A percentile compares a stretch with the other conserved stretches of the same genome.
phyloP scores from a whole-genome alignment of 2,113 vertebrate species.

The Strix aluco region DNA sequence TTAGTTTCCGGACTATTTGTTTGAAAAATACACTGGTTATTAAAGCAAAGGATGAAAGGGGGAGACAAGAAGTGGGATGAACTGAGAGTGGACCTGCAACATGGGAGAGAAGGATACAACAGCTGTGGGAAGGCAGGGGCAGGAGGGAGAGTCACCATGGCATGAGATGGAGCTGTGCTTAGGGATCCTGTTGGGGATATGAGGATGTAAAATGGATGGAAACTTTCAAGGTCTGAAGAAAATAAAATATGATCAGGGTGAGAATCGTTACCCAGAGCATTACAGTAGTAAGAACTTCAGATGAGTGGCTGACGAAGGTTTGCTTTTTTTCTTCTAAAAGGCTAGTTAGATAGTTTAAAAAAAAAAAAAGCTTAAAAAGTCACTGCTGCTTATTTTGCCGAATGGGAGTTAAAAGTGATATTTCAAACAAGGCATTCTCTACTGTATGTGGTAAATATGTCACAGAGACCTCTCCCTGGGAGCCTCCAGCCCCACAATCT shows the following conservation, averaged over 20 bases:
- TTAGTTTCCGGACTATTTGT: background rate
- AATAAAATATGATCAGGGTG: background rate
- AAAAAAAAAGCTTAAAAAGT: background rate
- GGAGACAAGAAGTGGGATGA: background rate
- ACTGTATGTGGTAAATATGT: background rate
- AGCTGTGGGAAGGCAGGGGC: background rate
- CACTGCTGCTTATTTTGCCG: background rate
- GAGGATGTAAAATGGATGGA: background rate
- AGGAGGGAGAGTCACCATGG: rapidly evolving
- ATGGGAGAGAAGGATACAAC: background rate
- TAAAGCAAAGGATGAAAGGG: background rate
- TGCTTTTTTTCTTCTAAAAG: background rate
- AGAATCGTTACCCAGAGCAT: background rate
- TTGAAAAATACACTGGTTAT: background rate
- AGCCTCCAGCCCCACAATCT: background rate
- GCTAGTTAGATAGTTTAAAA: background rate
- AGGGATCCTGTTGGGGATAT: background rate
- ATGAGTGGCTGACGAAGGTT: background rate
- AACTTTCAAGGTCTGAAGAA: background rate
- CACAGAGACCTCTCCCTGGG: background rate
- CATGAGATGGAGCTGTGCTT: background rate
- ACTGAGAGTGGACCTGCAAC: background rate
- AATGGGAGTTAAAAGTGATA: background rate
- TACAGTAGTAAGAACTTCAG: background rate
- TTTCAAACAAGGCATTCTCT: background rate